Conservation (phyloP, 2,113 vertebrate species). For the Patagioenas fasciata region DNA sequence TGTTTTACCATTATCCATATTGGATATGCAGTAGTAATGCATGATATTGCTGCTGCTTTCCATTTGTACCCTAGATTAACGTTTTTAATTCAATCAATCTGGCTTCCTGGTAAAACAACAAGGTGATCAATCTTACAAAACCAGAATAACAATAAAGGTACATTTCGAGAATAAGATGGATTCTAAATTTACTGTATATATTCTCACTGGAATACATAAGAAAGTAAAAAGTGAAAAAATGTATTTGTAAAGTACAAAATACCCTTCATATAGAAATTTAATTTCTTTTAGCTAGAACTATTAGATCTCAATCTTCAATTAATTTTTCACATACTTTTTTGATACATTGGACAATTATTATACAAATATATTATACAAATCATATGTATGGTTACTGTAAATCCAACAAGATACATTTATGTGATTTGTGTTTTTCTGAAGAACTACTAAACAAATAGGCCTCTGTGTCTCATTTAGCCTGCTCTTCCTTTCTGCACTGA, state of each 20-base stretch:
- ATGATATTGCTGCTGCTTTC: constrained; percentile 30
- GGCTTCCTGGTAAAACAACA: not conserved
- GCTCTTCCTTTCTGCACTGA: not conserved
- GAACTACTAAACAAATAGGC: not conserved
- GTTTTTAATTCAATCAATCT: constrained; percentile 55
- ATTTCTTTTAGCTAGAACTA: not conserved
- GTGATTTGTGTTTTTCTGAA: not conserved
- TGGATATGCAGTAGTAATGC: constrained; percentile 16
- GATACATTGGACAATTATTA: not conserved
- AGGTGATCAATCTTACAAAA: constrained; percentile 34
- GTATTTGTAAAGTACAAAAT: not conserved
- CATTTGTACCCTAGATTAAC: constrained; percentile 45
- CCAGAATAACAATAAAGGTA: constrained; percentile 51
- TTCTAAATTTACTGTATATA: constrained; percentile 24
- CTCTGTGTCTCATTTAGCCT: not conserved
- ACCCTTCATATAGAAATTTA: not conserved
- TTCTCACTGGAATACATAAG: not conserved
- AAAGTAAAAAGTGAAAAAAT: not conserved
- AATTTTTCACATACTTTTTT: not conserved
- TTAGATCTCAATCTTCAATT: not conserved
- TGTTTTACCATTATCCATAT: constrained; percentile 24
- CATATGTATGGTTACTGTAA: not conserved
- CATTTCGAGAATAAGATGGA: constrained; percentile 45
- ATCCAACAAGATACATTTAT: not conserved
- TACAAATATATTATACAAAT: not conserved